Conservation (phyloP, 2,113 vertebrate genomes). For the Serinus canaria region DNA sequence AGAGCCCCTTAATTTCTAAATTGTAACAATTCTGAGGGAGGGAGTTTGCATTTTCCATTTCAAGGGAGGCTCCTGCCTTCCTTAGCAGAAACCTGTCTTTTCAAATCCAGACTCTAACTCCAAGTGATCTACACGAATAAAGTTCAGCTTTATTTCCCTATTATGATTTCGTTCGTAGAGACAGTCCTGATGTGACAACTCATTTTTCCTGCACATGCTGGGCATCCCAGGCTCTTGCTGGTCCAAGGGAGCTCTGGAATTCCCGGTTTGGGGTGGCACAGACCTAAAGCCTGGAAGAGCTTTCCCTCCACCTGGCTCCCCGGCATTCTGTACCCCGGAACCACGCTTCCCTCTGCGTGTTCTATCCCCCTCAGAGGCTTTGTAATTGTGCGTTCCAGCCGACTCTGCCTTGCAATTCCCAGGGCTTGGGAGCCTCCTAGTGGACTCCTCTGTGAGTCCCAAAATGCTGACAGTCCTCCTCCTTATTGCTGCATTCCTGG, state of each 20-base stretch:
- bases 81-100: neutral
- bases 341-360: neutral
- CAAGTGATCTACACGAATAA: neutral
- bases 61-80: neutral
- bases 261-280: neutral
- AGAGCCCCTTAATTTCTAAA: neutral
- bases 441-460: neutral
- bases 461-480: neutral
- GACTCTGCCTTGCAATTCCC: neutral
- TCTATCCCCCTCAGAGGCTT: neutral
- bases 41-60: neutral
- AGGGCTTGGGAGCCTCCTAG: conserved; percentile 28
- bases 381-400: neutral
- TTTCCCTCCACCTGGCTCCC: neutral
- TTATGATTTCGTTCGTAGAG: neutral
- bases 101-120: neutral
- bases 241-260: no score
- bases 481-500: neutral
- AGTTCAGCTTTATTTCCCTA: neutral
- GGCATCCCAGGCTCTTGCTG: fast-evolving
- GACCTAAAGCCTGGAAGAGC: neutral
- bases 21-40: neutral
- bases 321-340: neutral
- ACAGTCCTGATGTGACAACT: no score
- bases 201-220: neutral